Base-by-base conservation (phyloP, 1,140 invertebrate species). In the Argopecten irradians region DNA sequence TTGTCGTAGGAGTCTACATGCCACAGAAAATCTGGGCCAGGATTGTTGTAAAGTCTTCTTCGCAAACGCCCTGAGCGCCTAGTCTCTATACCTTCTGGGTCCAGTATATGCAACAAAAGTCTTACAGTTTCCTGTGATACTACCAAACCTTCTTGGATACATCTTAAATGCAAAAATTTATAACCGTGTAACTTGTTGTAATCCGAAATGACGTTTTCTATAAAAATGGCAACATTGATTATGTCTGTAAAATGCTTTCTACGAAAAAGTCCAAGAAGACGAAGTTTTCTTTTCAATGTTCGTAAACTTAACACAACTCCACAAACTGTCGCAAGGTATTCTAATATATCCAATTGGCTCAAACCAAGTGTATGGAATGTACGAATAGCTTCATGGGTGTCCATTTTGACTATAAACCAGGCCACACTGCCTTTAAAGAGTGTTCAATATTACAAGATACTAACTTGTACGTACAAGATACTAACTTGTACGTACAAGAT, bases 21-120 rank as follows among this genome's bases (percentile, higher is more conserved):
- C 84, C 84, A 88, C 16, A 88, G 33, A 22, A 39, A 88, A 34
- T 85, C 41, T 19, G 84, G 84, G 33, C 84, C 94, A 83, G 83
- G 87, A 11, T 43, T 88, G 86, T 87, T 84, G 86, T 93, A 94
- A n/a, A 71, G 33, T 22, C 94, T 84, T 87, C 89, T 86, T 36
- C 34, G 88, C 28, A 92, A 86, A 1, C 88, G 39, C 14, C 83
- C 83, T 28, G 19, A 22, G 84, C 34, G 36, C 55, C 90, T 90
- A 34, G 36, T 9, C 43, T 22, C 22, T 55, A 89, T 82, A 41
- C 90, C 89, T 32, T 39, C 34, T 34, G 88, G 90, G 89, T 92
- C 90, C 13, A 92, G 14, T 14, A 83, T 35, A 41, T 89, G 84
- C 84, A 90, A 83, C 46, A 92, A 32, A 3, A 84, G 16, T 11